A percentile compares a stretch with the other conserved stretches of the same genome.
phyloP scores from a whole-genome alignment of 2,113 vertebrate species.

The Eurypyga helias region DNA sequence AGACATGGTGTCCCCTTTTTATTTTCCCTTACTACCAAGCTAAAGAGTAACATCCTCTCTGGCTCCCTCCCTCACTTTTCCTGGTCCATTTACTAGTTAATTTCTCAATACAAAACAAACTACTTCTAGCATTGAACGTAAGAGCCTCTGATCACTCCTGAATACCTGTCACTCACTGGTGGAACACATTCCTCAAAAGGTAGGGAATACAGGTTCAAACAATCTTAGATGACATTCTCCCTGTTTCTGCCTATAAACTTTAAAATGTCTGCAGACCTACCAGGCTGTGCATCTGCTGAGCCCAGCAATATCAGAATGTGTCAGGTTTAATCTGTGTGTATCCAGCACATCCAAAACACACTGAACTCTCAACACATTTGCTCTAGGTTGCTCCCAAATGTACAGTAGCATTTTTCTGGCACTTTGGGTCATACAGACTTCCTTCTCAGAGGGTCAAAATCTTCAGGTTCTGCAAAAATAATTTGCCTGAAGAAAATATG shows the following conservation, averaged over 20 bases:
- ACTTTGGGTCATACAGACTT: neutral
- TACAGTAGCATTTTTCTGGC: neutral
- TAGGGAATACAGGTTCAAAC: neutral
- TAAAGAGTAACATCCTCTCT: neutral
- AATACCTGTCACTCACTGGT: neutral
- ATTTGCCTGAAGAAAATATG: neutral
- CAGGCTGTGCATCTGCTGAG: conserved; percentile 7
- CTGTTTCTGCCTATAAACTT: neutral
- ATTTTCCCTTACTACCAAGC: neutral
- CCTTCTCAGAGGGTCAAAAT: neutral
- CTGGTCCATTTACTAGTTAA: neutral
- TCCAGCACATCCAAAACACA: rapidly evolving
- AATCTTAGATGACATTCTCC: no score
- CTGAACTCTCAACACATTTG: neutral
- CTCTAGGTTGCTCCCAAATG: neutral
- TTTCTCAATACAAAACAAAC: neutral
- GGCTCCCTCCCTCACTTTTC: neutral
- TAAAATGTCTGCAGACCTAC: neutral
- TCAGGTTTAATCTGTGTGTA: conserved; percentile 21
- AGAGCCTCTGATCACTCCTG: neutral
- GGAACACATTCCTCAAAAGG: neutral
- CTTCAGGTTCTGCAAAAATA: neutral
- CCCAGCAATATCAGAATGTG: conserved; percentile 5
- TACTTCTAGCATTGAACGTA: neutral
- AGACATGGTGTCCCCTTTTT: neutral